Base-by-base conservation (phyloP, 92 coral and sea anemone genomes). In the Chrysogorgia sp. region DNA sequence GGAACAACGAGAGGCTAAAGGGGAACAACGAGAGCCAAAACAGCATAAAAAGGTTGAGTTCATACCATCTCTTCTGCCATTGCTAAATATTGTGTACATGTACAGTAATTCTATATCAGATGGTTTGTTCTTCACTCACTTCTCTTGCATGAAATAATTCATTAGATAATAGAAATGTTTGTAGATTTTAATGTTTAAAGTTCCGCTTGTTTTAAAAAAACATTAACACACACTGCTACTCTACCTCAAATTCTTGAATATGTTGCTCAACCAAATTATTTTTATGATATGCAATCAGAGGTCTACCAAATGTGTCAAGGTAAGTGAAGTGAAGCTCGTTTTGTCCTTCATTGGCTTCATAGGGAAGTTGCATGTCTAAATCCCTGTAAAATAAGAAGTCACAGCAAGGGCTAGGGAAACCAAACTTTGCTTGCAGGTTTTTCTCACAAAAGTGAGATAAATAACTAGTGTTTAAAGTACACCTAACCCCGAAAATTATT, bases 171-270 rank as follows among this genome's bases (percentile, higher is more conserved):
- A n/a, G n/a, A n/a, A n/a, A n/a, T n/a, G n/a, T n/a, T n/a, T n/a
- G n/a, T n/a, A n/a, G n/a, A n/a, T n/a, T n/a, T n/a, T 19, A 52
- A 10, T 52, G 23, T 26, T 52, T 21, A 4, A 26, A 21, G 23
- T 21, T 15, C 22, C n/a, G 10, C 58, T 19, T 15, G 58, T 52
- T 52, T 4, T 19, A 52, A 52, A 58, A 63, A 41, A 33, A 29
- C 5, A 37, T 4, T 4, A 37, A 37, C 43, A 12, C 5, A n/a
- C 4, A 40, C 2, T 2, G 14, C 19, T 47, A 22, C 28, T 37
- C 20, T 79, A 94, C 98, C 96, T 89, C 97, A 85, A 94, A 94
- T 81, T 94, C 98, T 62, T 88, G 91, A 41, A 94, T 94, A 65
- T 94, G 98, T 50, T 91, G 98, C 71, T 94, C 98, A 14, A 94